These are phyloP conservation scores for Cariama cristata DNA, from an alignment of 2,113 vertebrate genomes.

Conservation along the genomic window DNA sequence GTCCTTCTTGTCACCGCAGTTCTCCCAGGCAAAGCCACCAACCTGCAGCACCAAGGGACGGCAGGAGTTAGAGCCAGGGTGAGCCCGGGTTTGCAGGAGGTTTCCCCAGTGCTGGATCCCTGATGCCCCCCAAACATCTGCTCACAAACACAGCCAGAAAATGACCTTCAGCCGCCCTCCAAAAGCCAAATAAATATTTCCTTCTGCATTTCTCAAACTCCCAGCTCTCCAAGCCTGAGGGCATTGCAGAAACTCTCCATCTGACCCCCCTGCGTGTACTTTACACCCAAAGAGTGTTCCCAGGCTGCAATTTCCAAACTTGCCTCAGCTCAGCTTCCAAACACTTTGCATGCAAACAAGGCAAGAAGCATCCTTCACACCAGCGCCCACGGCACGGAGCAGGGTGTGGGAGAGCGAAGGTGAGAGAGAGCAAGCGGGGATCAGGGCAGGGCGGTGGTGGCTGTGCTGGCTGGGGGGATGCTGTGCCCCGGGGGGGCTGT, in stretches of 20 bases:
- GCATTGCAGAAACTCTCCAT: neutral
- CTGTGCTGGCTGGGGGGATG: too few species aligned
- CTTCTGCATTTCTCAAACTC: neutral
- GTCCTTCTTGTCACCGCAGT: conserved; percentile 72
- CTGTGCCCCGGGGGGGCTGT: neutral
- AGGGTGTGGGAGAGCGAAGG: neutral
- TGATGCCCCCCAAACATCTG: neutral
- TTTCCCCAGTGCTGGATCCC: neutral
- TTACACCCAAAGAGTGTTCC: neutral
- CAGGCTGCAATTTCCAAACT: neutral
- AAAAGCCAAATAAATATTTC: neutral
- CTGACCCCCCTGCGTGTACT: fast-evolving
- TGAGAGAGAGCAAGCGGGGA: neutral
- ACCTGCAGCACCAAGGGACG: neutral
- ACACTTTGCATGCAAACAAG: neutral
- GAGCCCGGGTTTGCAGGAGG: neutral
- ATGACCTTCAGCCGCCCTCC: neutral
- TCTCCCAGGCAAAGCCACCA: conserved; percentile 76
- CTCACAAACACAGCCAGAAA: neutral
- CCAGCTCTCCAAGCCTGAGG: neutral
- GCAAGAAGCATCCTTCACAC: neutral
- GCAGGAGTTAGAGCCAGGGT: neutral
- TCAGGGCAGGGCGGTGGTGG: neutral
- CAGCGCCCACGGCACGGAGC: fast-evolving
- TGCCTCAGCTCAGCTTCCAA: neutral